A percentile compares a stretch with the other conserved stretches of the same genome.
Evolutionary conservation across 2,888 invertebrate genomes (phyloP).

Genomic region (Campoplex nolae): DNA sequence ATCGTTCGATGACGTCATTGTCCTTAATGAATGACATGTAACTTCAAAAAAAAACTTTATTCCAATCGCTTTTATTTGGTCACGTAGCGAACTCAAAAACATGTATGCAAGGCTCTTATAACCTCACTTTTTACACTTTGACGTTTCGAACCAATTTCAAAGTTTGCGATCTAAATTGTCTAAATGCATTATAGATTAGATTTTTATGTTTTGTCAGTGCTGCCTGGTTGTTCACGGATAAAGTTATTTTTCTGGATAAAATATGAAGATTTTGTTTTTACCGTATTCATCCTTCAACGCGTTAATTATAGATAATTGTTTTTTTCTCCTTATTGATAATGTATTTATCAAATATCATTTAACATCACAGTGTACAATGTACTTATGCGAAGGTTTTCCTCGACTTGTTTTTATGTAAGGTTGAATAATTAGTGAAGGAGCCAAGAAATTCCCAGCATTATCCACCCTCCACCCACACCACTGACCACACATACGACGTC

Average conservation of each 20-base stretch:
- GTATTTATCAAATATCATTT: not conserved
- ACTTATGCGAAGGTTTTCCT: not conserved
- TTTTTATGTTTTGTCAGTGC: not conserved
- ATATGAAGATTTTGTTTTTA: not conserved
- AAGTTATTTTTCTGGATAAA: not conserved
- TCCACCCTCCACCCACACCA: too few relatives aligned
- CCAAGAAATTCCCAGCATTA: too few relatives aligned
- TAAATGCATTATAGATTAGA: not conserved
- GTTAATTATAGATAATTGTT: not conserved
- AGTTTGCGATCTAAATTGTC: not conserved
- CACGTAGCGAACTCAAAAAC: not conserved
- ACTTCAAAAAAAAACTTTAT: not conserved
- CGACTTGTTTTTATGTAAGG: not conserved
- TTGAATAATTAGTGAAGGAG: not conserved
- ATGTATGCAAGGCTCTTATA: not conserved
- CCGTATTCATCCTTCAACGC: not conserved
- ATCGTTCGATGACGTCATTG: conserved; percentile 65
- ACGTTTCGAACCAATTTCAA: not conserved
- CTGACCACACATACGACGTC: too few relatives aligned
- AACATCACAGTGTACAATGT: not conserved
- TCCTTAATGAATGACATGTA: conserved; percentile 8
- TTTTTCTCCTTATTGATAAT: not conserved
- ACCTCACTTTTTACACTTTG: conserved; percentile 14
- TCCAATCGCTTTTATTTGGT: not conserved
- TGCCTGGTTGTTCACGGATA: not conserved